Base-by-base conservation (phyloP, 2,113 vertebrate genomes). In the Onychorhynchus coronatus region DNA sequence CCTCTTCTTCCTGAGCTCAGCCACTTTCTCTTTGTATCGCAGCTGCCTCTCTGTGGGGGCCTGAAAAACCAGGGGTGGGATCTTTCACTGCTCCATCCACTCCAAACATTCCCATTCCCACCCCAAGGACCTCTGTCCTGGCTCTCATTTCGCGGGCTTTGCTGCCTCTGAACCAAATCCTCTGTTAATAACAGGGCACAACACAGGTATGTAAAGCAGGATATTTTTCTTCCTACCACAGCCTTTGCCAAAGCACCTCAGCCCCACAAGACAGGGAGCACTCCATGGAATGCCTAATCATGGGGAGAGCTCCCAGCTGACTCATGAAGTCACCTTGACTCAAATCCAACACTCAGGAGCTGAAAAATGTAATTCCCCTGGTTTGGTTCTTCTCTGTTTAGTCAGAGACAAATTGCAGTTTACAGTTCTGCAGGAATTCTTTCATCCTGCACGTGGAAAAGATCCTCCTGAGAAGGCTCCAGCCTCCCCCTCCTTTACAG, bases 1-100 rank as follows among this genome's bases (percentile, higher is more conserved):
- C 72, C 99, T 98, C 67, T 99, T 99, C 97, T 99, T 99, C 96
- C 99, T 98, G 91, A 99, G 98, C 97, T 99, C 99, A 24, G 98
- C 98, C 91, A 99, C 99, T 93, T 99, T 99, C 97, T 99, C 99
- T 86, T 99, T 99, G 92, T 99, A 99, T 15, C 98, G 95, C 85
- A 99, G 98, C 97, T 99, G 99, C 89, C 99, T 99, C 42, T 98
- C 98, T 27, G 99, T 99, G 50, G 99, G 99, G 28, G 99, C 99
- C 99, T 99, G 89, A 22, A 96, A 71, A 61, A 66, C 5, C 66
- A 91, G 78, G 72, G 35, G 16, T 82, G 37, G 77, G 81, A 92
- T 79, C 61, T 81, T 20, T 59, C 27, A 56, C 8, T 20, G 15
- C 39, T 80, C 22, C 65, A 56, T n/a, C 41, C 53, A 33, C 70